phyloP scores from a whole-genome alignment of 2,113 vertebrate species.

The Campylorhamphus procurvoides region DNA sequence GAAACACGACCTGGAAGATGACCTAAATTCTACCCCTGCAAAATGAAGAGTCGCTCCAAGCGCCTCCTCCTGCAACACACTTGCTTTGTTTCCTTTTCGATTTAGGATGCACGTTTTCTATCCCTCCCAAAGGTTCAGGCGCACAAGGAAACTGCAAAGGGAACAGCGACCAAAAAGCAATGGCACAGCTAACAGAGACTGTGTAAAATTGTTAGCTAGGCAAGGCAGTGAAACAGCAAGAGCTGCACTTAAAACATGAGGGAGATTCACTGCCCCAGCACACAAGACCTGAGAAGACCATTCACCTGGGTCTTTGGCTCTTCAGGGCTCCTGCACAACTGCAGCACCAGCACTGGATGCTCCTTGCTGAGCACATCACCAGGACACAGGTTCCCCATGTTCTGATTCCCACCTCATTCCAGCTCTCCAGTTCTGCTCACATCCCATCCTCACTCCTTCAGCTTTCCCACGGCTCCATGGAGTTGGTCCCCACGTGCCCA shows the following conservation, averaged over 20 bases:
- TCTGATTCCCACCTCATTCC: background rate
- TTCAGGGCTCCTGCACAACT: background rate
- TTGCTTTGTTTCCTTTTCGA: background rate
- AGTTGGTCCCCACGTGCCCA: background rate
- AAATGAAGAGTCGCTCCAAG: background rate
- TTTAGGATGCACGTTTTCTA: background rate
- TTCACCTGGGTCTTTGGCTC: background rate
- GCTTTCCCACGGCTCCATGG: accelerated
- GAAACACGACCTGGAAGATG: background rate
- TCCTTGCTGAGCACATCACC: background rate
- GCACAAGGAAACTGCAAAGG: background rate
- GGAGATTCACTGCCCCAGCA: background rate
- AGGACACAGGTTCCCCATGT: accelerated
- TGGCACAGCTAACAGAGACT: background rate
- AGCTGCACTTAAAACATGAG: background rate
- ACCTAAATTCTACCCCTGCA: slow-evolving; percentile 23
- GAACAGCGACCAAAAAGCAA: background rate
- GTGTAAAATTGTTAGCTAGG: background rate
- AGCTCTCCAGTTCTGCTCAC: background rate
- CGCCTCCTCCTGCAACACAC: background rate
- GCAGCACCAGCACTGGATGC: background rate
- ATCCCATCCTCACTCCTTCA: background rate
- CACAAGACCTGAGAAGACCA: too few species aligned
- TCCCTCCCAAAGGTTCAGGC: background rate
- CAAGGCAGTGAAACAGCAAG: background rate